Evolutionary conservation across 2,888 invertebrate species (phyloP), one percentile per base, ranked within the genome.

Genomic region (Tromatobia lineatoria): DNA sequence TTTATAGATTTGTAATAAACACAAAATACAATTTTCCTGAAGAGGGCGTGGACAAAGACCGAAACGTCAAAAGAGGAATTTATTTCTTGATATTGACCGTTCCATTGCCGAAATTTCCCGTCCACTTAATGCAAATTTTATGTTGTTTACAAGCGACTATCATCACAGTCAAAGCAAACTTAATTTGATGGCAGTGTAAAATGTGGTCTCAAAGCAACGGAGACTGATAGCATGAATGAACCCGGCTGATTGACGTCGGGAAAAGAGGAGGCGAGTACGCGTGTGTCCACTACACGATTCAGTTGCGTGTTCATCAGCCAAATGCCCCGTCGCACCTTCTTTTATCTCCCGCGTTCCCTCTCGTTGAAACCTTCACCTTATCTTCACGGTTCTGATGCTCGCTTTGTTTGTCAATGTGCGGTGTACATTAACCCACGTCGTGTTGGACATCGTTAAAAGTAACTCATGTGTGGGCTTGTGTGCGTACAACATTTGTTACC

Each of bases 361-460:
- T n/a, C 54, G 23, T 38, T 47, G 52, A 69, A 83, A 83, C 79
- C 79, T 83, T 83, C 67, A 83, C 80, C 83, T 75, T 83, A 80
- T 70, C 70, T 61, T 61, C 61, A 47, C 47, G 47, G 47, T 50
- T 25, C 47, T 18, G 74, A 50, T 34, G 61, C 47, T 20, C 83
- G 59, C 25, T 80, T 52, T 83, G 73, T 80, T 70, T 80, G 70
- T 73, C 83, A 80, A 83, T 64, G 69, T 78, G 52, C 38, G 66
- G 13, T 66, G 38, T 54, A 57, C 76, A 38, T 83, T 70, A 70
- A 80, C 83, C 25, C 76, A 54, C 15, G 29, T 42, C 54, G 25
- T 18, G 25, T 42, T 38, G 38, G 42, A 54, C 59, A 45, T 73
- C n/a, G 45, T 38, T 61, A 74, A 29, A 71, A 13, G 13, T 3